Evolutionary conservation across 2,113 vertebrate species (phyloP).

Genomic region (Sceloporus tristichus): DNA sequence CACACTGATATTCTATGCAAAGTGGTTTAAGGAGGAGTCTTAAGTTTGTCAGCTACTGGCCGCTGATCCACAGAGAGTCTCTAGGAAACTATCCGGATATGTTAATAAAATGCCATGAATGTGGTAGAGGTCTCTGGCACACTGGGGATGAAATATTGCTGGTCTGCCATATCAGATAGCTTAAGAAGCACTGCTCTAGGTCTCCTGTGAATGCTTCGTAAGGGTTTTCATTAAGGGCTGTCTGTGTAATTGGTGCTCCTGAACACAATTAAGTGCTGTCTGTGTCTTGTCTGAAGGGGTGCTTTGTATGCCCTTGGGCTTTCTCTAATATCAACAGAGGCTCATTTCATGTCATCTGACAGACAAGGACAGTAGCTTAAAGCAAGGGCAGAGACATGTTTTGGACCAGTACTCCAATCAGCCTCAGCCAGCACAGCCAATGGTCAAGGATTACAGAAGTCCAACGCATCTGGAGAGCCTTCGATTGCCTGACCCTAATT

Average conservation of each 20-base stretch:
- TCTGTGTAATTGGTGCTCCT: neutral
- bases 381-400: neutral
- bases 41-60: too few species aligned
- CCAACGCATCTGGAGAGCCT: neutral
- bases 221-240: neutral
- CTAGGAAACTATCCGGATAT: too few species aligned
- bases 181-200: too few species aligned
- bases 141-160: neutral
- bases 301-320: neutral
- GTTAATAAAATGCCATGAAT: too few species aligned
- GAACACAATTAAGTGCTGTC: neutral
- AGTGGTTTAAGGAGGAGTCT: too few species aligned
- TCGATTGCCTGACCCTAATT: neutral
- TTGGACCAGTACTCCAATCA: neutral
- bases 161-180: too few species aligned
- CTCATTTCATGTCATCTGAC: neutral
- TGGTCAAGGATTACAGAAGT: neutral
- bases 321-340: neutral
- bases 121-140: too few species aligned
- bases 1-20: too few species aligned
- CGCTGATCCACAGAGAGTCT: too few species aligned
- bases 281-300: neutral
- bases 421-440: neutral
- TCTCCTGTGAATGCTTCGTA: neutral
- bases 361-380: neutral